Evolutionary conservation across 2,888 invertebrate genomes (phyloP), one percentile per base, ranked within the genome.

Genomic region (Chymomyza fuscimana): DNA sequence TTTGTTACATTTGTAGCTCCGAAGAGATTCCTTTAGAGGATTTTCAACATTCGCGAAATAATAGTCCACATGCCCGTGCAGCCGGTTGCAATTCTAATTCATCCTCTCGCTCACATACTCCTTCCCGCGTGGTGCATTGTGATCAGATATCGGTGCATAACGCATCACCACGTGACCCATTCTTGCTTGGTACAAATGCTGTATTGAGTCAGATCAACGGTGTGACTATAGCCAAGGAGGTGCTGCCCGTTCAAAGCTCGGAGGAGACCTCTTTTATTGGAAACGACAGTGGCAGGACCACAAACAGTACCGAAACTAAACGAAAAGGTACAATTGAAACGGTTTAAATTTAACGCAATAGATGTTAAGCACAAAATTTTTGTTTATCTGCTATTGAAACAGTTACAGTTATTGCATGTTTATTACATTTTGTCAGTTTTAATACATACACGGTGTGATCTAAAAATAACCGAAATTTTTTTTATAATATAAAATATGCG

Each of bases 1-100:
- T 25, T 25, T 25, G 15, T 56, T 61, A 61, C 1, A 12, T 46
- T 67, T 77, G 5, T 59, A 92, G 92, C 25, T 96, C 95, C 29
- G 95, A 96, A 87, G 96, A 96, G 82, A 97, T 97, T 60, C 96
- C 96, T 0, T 90, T 97, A 56, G 96, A 96, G 86, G 94, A 96
- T 76, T 96, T 97, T 86, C 94, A 94, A 75, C 93, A 94, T 73
- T 93, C 93, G 4, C 92, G 94, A 0, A 92, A 92, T 61, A 92
- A 93, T 29, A 91, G 93, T 73, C 92, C 92, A 7, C 93, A 89
- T 64, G 86, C 90, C 0, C 86, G 89, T 7, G 74, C 25, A 19
- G 58, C 22, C 25, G 58, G 22, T 2, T 72, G 69, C 0, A 72
- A 77, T 52, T 88, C 89, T 4, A 90, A 87, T 75, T 79, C 87